Base-by-base conservation (phyloP, 2,888 invertebrate genomes). In the Byasa hedistus region DNA sequence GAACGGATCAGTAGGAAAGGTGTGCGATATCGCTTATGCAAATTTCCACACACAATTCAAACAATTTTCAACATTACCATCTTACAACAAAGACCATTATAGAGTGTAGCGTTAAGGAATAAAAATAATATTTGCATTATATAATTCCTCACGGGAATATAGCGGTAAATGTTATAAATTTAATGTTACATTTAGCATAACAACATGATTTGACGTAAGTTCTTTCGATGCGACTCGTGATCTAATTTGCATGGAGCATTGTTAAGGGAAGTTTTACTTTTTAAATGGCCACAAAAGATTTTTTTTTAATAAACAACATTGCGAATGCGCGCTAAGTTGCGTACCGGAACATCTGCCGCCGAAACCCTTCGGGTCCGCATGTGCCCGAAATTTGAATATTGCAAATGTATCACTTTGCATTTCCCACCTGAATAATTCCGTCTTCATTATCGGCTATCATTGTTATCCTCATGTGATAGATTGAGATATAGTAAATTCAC, bases 221-320 rank as follows among this genome's bases (percentile, higher is more conserved):
- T 76, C 39, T 81, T 84, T 70, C 69, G 61, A 63, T 63, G 70
- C 69, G 70, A 68, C 68, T 72, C 72, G 70, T 72, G 72, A 78
- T 81, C 89, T 91, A 91, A 91, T 91, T 91, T 91, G 91, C 91
- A 91, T 91, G 87, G 84, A 79, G 85, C 83, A 85, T 91, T 91
- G 89, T 90, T 78, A 85, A 86, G 84, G 81, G 78, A 80, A 84
- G 82, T 85, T 87, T 84, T 87, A 86, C 85, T 87, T 89, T 87
- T 85, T 82, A 87, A 91, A 90, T 87, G 79, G 88, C 90, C 91
- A 91, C 91, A 91, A 91, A 86, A 86, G 91, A 83, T 88, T 90
- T 91, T 87, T n/a, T 79, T 89, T 86, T 84, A 85, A 86, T 88
- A 87, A 89, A 86, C 86, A 87, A 85, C 85, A 84, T 84, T 85